These are phyloP conservation scores for Amblyornis subalaris DNA, from an alignment of 2,113 vertebrate genomes.

Conservation along the genomic window DNA sequence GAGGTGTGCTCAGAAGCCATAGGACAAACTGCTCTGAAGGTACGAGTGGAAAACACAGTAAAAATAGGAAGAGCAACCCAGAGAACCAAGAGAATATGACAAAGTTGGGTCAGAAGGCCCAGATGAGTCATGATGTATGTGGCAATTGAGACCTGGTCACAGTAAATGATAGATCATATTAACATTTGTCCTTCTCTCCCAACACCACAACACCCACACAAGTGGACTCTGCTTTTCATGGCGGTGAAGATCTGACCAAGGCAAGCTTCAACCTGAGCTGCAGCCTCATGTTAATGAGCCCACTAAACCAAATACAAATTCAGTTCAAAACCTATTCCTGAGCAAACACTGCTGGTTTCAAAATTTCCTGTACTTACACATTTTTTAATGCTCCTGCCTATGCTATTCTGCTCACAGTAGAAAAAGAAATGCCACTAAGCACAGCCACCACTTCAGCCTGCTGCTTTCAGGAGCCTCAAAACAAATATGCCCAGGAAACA, in stretches of 20 bases:
- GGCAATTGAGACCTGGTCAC: rapidly evolving
- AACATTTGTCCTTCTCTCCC: not conserved
- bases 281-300: not conserved
- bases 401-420: not conserved
- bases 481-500: not conserved
- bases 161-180: not conserved
- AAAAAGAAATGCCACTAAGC: not conserved
- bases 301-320: not conserved
- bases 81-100: not conserved
- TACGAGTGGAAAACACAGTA: not conserved
- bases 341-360: not conserved
- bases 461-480: not conserved
- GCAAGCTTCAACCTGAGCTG: not conserved
- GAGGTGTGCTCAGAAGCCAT: not conserved
- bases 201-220: not conserved
- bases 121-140: not conserved
- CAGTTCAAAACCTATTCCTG: not conserved
- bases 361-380: not conserved
- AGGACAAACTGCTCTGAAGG: not conserved
- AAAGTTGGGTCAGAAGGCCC: not conserved
- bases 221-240: not conserved
- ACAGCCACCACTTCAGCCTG: not conserved
- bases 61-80: not conserved
- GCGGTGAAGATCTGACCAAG: not conserved
- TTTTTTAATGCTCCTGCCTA: not conserved